phyloP scores from a whole-genome alignment of 2,888 invertebrate genomes.

The Meteorus cinctellus region DNA sequence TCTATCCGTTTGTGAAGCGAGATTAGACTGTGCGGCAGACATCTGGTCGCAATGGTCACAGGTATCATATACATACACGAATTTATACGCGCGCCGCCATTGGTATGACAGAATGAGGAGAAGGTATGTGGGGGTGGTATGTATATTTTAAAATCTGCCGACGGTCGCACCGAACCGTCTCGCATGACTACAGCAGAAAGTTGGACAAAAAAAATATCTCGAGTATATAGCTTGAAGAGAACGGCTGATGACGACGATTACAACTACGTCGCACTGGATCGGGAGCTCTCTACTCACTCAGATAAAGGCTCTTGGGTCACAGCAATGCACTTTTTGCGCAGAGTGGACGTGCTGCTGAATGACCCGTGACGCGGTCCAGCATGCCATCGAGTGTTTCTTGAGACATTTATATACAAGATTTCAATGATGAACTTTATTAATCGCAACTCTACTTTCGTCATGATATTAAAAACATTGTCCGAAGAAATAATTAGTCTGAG shows the following conservation, averaged over 20 bases:
- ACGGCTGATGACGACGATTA: slow-evolving; percentile 4
- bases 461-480: slow-evolving; percentile 1
- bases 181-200: slow-evolving; percentile 51
- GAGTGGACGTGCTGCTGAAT: slow-evolving; percentile 44
- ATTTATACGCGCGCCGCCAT: not conserved
- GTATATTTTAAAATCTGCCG: slow-evolving; percentile 71
- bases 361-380: slow-evolving; percentile 28
- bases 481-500: not conserved
- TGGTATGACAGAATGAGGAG: slow-evolving; percentile 2
- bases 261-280: not conserved
- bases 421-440: not conserved
- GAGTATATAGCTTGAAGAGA: slow-evolving; percentile 31
- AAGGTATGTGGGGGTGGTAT: slow-evolving; percentile 47
- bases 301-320: slow-evolving; percentile 60
- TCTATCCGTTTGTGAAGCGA: slow-evolving; percentile 11
- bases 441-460: slow-evolving; percentile 12
- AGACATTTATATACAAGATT: not conserved
- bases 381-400: slow-evolving; percentile 9
- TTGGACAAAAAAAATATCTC: slow-evolving; percentile 34
- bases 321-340: slow-evolving; percentile 60
- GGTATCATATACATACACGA: slow-evolving; percentile 8
- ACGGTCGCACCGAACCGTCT: slow-evolving; percentile 60
- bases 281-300: slow-evolving; percentile 13
- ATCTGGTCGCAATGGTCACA: slow-evolving; percentile 43
- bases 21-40: slow-evolving; percentile 37